Percentiles rank a stretch among this genome's conserved stretches.
These are phyloP conservation scores for Epistrophe grossulariae DNA, from an alignment of 2,888 invertebrate genomes.

Conservation along the genomic window DNA sequence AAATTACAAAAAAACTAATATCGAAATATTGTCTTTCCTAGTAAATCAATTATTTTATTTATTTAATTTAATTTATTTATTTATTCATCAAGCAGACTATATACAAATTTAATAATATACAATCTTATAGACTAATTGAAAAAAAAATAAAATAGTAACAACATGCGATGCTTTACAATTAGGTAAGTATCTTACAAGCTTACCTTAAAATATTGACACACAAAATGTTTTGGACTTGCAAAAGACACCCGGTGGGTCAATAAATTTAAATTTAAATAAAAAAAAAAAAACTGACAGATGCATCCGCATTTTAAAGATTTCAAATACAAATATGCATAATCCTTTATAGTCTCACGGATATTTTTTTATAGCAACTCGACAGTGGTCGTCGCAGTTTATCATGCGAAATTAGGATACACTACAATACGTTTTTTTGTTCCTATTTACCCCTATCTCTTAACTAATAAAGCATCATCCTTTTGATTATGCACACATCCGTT, in stretches of 20 bases:
- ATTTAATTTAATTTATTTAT: no score
- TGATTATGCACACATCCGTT: constrained; percentile 75
- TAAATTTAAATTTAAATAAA: not conserved
- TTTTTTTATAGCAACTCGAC: constrained; percentile 5
- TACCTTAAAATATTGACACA: no score
- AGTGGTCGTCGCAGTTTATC: constrained; percentile 26
- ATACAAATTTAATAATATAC: no score
- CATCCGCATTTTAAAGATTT: constrained; percentile 42
- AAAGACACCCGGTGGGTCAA: not conserved
- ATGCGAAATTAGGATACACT: constrained; percentile 69
- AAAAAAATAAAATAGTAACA: no score
- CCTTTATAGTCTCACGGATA: constrained; percentile 61
- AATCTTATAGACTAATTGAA: no score
- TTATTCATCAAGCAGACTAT: no score
- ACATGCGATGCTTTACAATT: no score
- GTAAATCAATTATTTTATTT: no score
- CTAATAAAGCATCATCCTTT: constrained; percentile 73
- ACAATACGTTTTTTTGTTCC: constrained; percentile 13
- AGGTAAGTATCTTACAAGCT: no score
- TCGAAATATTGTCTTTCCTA: no score
- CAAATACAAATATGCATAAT: constrained; percentile 37
- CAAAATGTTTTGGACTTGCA: not conserved
- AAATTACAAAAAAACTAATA: no score
- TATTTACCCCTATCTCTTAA: constrained; percentile 70
- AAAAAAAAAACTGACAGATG: constrained; percentile 52